Percentiles rank a stretch among this genome's conserved stretches.
Evolutionary conservation across 2,797 vertebrate species (phyloP).

Genomic region (Sebastes baramenuke): DNA sequence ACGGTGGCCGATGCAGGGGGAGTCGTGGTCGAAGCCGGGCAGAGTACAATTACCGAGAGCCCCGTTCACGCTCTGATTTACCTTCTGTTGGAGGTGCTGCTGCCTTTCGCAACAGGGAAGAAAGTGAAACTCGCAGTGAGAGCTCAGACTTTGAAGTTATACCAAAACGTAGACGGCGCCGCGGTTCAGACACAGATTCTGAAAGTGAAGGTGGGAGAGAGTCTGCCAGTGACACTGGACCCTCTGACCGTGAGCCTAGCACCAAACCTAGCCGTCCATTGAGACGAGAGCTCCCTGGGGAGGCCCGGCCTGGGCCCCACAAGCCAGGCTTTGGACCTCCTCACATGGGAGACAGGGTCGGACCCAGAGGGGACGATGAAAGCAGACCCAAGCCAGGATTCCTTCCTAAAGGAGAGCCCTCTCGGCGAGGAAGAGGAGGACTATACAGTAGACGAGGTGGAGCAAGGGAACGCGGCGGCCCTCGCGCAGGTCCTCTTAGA

Average conservation of each 20-base stretch:
- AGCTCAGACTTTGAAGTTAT: slow-evolving; percentile 98
- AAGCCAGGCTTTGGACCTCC: slow-evolving; percentile 76
- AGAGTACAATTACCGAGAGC: slow-evolving; percentile 93
- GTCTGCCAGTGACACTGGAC: slow-evolving; percentile 93
- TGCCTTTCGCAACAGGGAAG: slow-evolving; percentile 91
- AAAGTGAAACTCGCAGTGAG: slow-evolving; percentile 98
- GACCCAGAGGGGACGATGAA: slow-evolving; percentile 87
- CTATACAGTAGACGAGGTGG: slow-evolving; percentile 89
- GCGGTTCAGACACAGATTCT: slow-evolving; percentile 96
- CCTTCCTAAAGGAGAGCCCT: slow-evolving; percentile 96
- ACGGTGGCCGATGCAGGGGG: slow-evolving; percentile 90
- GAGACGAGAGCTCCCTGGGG: slow-evolving; percentile 78
- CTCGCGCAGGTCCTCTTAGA: slow-evolving; percentile 88
- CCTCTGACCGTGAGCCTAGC: slow-evolving; percentile 93
- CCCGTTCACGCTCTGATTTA: slow-evolving; percentile 87
- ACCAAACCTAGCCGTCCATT: slow-evolving; percentile 80
- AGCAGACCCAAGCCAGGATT: slow-evolving; percentile 92
- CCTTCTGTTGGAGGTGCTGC: slow-evolving; percentile 76
- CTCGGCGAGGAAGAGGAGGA: slow-evolving; percentile 92
- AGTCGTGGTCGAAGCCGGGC: slow-evolving; percentile 89
- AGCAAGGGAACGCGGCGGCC: slow-evolving; percentile 88
- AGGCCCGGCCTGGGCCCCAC: slow-evolving; percentile 64
- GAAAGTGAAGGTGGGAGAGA: slow-evolving; percentile 94
- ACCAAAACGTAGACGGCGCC: slow-evolving; percentile 92
- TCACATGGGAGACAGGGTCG: slow-evolving; percentile 72